A percentile compares a stretch with the other conserved stretches of the same genome.
phyloP scores from a whole-genome alignment of 1,140 invertebrate genomes.

The Aphaenogaster floridana region DNA sequence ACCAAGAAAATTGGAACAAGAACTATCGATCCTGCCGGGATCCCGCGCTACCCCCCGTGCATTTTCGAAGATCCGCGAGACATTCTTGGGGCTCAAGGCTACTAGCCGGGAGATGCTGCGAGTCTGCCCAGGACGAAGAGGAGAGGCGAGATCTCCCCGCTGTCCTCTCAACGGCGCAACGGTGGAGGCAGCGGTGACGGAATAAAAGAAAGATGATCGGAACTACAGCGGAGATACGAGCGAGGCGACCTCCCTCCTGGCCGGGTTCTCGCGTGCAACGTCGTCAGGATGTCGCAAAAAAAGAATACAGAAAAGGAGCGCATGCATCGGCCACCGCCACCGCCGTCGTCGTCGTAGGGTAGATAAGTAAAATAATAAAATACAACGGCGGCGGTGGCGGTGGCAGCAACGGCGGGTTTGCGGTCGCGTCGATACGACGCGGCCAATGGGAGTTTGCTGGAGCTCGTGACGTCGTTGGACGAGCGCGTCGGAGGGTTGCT shows the following conservation, averaged over 20 bases:
- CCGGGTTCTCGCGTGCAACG: slow-evolving; percentile 51
- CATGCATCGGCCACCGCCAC: slow-evolving; percentile 66
- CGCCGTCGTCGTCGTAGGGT: slow-evolving; percentile 52
- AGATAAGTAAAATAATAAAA: slow-evolving; percentile 83
- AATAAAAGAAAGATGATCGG: slow-evolving; percentile 53
- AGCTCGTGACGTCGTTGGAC: slow-evolving; percentile 81
- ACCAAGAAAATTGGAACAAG: slow-evolving; percentile 54
- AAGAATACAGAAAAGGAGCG: slow-evolving; percentile 59
- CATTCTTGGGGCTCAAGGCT: slow-evolving; percentile 43
- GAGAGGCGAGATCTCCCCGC: slow-evolving; percentile 2
- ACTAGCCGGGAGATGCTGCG: background rate
- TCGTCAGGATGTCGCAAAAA: slow-evolving; percentile 43
- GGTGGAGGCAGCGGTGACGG: background rate
- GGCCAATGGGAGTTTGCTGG: slow-evolving; percentile 78
- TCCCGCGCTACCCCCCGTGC: background rate
- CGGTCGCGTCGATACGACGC: slow-evolving; percentile 77
- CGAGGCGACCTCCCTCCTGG: slow-evolving; percentile 33
- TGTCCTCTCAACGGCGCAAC: background rate
- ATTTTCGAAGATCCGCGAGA: slow-evolving; percentile 44
- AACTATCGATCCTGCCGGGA: slow-evolving; percentile 48
- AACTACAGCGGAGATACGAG: slow-evolving; percentile 35
- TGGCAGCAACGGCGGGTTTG: slow-evolving; percentile 59
- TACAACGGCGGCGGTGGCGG: slow-evolving; percentile 68
- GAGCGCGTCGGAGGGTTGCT: slow-evolving; percentile 73
- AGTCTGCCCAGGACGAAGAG: slow-evolving; percentile 33